Evolutionary conservation across 2,113 vertebrate genomes (phyloP).

Genomic region (Etia nguti): DNA sequence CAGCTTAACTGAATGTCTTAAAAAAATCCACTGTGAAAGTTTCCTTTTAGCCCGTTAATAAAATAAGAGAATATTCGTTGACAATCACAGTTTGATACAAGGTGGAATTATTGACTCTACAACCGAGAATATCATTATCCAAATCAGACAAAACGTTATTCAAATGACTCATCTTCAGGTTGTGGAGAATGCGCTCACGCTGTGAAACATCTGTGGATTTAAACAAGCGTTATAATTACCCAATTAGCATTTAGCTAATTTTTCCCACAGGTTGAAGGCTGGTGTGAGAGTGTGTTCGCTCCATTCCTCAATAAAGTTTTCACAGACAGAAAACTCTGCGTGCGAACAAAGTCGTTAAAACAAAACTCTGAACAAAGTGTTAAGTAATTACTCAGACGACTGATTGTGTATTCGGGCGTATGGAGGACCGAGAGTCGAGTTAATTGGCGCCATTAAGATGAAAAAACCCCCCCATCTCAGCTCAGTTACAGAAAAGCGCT

Average conservation of each 20-base stretch:
- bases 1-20: not conserved
- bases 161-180: not conserved
- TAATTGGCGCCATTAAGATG: not conserved
- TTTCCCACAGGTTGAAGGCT: conserved; percentile 27
- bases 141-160: not conserved
- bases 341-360: conserved; percentile 51
- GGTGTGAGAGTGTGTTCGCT: conserved; percentile 3
- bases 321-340: conserved; percentile 31
- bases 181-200: not conserved
- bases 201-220: conserved; percentile 10
- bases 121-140: not conserved
- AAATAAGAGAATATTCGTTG: rapidly evolving
- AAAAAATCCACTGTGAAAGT: not conserved
- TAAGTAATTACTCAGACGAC: not conserved
- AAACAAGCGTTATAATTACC: conserved; percentile 28
- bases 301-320: conserved; percentile 19
- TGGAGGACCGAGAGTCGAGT: not conserved
- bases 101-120: not conserved
- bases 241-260: not conserved
- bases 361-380: not conserved
- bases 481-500: not conserved
- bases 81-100: not conserved
- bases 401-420: not conserved
- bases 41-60: rapidly evolving
- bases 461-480: not conserved